phyloP scores from a whole-genome alignment of 2,888 invertebrate genomes.

The Acanthosoma haemorrhoidale region DNA sequence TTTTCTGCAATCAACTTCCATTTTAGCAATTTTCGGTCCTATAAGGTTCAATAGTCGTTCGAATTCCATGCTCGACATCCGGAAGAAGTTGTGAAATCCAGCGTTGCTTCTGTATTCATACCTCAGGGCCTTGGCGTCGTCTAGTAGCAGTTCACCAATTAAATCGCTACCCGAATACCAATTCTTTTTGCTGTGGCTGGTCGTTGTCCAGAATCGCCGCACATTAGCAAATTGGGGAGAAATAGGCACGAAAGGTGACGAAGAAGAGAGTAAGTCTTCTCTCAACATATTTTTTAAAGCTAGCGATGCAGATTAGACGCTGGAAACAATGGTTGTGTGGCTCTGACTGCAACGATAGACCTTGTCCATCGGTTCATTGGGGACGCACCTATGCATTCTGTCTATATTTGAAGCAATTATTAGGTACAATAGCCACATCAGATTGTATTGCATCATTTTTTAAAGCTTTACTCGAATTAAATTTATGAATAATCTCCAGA shows the following conservation, averaged over 20 bases:
- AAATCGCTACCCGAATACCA: constrained; percentile 29
- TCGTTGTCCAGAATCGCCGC: constrained; percentile 25
- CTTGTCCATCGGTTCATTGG: neutral
- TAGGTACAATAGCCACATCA: no score
- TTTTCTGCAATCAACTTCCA: constrained; percentile 3
- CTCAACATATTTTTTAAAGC: neutral
- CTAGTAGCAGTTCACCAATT: constrained; percentile 26
- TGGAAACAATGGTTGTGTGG: neutral
- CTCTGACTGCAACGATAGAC: neutral
- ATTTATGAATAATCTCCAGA: no score
- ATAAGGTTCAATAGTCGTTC: constrained; percentile 30
- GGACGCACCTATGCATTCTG: constrained; percentile 8
- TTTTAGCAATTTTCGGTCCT: constrained; percentile 26
- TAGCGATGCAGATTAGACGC: neutral
- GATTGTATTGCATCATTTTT: no score
- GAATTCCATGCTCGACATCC: constrained; percentile 33
- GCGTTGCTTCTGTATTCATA: constrained; percentile 26
- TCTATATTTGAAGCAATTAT: no score
- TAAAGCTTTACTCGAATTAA: no score
- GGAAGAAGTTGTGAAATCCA: constrained; percentile 31
- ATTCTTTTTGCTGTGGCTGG: constrained; percentile 21
- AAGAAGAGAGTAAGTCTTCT: neutral
- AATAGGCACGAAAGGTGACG: neutral
- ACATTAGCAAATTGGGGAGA: neutral
- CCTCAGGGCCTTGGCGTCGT: constrained; percentile 27